phyloP scores from a whole-genome alignment of 2,888 invertebrate species.

The Scaeva pyrastri region DNA sequence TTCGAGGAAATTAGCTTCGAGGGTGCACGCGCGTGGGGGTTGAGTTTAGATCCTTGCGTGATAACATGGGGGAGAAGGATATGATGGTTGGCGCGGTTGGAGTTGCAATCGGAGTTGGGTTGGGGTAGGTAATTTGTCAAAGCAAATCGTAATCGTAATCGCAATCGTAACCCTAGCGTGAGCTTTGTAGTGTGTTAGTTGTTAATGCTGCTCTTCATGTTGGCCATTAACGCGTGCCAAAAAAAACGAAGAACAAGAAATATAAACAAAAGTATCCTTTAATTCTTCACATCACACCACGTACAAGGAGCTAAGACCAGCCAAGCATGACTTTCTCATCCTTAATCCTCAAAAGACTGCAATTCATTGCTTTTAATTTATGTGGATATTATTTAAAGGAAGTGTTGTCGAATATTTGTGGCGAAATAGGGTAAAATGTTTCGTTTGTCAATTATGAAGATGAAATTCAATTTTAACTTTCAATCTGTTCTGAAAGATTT shows the following conservation, averaged over 20 bases:
- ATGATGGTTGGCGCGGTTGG: too few relatives aligned
- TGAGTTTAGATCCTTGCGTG: neutral
- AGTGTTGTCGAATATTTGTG: conserved; percentile 30
- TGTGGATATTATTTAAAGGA: conserved; percentile 34
- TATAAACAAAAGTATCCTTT: conserved; percentile 16
- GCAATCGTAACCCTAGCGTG: conserved; percentile 45
- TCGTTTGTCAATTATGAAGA: neutral
- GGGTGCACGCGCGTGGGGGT: conserved; percentile 5
- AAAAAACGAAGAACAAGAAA: too few relatives aligned
- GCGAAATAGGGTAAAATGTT: neutral
- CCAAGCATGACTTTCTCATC: neutral
- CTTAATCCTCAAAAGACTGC: conserved; percentile 34
- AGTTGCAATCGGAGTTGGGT: too few relatives aligned
- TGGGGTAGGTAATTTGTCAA: conserved; percentile 36
- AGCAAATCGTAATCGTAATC: conserved; percentile 35
- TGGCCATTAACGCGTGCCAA: conserved; percentile 48
- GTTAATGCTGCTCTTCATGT: conserved; percentile 31
- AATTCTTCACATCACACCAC: neutral
- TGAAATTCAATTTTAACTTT: neutral
- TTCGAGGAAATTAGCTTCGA: conserved; percentile 60
- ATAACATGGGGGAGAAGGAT: too few relatives aligned
- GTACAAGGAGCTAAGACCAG: conserved; percentile 3
- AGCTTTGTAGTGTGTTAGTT: conserved; percentile 38
- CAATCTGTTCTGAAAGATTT: too few relatives aligned
- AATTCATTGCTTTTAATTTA: conserved; percentile 61